Conservation (phyloP, 2,113 vertebrate species). For the Leptobrachium ailaonicum region DNA sequence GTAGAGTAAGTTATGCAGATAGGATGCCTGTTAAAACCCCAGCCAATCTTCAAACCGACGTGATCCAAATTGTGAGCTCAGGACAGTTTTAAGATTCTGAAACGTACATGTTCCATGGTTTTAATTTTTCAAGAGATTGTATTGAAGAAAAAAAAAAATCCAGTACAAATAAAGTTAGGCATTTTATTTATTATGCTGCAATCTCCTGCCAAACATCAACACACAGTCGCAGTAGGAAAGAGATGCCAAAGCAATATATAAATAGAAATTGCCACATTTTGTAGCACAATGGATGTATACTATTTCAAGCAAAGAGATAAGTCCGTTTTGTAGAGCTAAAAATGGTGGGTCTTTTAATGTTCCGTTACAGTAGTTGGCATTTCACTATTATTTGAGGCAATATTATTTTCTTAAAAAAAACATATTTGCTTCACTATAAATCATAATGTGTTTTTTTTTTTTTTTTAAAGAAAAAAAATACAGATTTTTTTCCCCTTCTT, state of each 20-base stretch:
- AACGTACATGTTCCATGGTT: slow-evolving; percentile 8
- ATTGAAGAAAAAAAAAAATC: slow-evolving; percentile 29
- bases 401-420: neutral
- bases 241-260: neutral
- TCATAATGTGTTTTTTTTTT: neutral
- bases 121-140: neutral
- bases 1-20: slow-evolving; percentile 16
- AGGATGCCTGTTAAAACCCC: neutral
- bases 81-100: slow-evolving; percentile 11
- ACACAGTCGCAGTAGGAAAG: neutral
- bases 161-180: slow-evolving; percentile 3
- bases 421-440: neutral
- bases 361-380: neutral
- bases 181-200: neutral
- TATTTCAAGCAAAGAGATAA: neutral
- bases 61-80: slow-evolving; percentile 3
- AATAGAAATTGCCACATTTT: neutral
- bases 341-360: neutral
- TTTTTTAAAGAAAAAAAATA: neutral
- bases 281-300: neutral
- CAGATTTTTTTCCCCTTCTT: too few relatives aligned
- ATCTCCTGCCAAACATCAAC: neutral
- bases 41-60: neutral
- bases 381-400: neutral
- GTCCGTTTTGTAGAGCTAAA: neutral